Evolutionary conservation across 2,797 vertebrate genomes (phyloP), one percentile per base, ranked within the genome.

Genomic region (Eulemur mongoz): DNA sequence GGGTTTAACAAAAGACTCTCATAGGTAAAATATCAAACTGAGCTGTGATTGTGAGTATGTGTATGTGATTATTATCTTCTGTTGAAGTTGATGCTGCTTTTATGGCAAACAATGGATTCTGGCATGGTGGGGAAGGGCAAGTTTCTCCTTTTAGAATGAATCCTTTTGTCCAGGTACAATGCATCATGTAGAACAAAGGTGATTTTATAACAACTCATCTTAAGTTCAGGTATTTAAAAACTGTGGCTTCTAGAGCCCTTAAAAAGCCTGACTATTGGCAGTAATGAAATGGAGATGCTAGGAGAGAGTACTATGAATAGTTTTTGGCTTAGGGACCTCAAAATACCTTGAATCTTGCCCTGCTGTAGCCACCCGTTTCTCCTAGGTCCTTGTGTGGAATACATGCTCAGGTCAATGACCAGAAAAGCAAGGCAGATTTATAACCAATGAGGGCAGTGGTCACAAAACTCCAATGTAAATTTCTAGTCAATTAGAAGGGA

Each of bases 131-230:
- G 52, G 57, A 92, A 92, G 57, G 69, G 30, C 9, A 61, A 1
- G 40, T 12, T 45, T 94, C 63, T 91, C n/a, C 65, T 95, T 91
- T 93, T 45, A 81, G 48, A 93, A 91, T 15, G 50, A 78, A 35
- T 92, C 22, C 63, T 92, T 95, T 89, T 48, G 50, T 83, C 18
- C 18, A 83, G 48, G 54, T 73, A 92, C 43, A 87, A 63, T 52
- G 59, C 32, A 76, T 80, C 25, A 6, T 59, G 22, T 8, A 91
- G 76, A 92, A 75, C 65, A 92, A 95, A 92, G 69, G 35, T 89
- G 27, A 54, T 76, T 96, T 97, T 65, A 59, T 95, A 78, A 67
- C 27, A 89, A 54, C 75, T 81, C 25, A 30, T 91, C 32, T 40
- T 40, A 87, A 73, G 35, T 90, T 76, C 79, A 93, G 70, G 76